Conservation (phyloP, 2,797 vertebrate genomes). For the Cichlasoma orientale region DNA sequence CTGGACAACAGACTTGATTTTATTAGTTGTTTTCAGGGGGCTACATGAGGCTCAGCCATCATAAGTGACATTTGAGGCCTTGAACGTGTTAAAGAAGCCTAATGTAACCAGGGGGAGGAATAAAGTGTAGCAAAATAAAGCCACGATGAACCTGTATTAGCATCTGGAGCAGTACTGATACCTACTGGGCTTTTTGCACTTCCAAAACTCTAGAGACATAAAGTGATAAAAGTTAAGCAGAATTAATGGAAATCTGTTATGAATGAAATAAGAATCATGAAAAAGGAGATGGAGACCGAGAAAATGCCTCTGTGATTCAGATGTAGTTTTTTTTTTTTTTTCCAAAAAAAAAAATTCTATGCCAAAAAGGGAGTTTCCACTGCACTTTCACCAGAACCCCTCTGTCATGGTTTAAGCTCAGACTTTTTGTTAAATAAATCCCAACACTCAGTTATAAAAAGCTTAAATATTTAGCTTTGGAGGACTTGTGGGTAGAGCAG, state of each 20-base stretch:
- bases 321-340: neutral
- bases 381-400: constrained; percentile 31
- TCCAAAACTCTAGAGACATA: neutral
- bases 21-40: constrained; percentile 27
- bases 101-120: constrained; percentile 6
- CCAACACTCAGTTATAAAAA: constrained; percentile 60
- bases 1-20: constrained; percentile 18
- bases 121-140: constrained; percentile 24
- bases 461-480: constrained; percentile 81
- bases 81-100: neutral
- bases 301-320: constrained; percentile 1
- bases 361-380: constrained; percentile 23
- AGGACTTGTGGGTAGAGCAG: constrained; percentile 34
- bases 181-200: neutral
- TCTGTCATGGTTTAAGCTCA: constrained; percentile 60
- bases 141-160: constrained; percentile 11
- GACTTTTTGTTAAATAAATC: constrained; percentile 75
- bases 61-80: constrained; percentile 18
- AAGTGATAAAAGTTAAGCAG: neutral
- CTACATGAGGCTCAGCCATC: constrained; percentile 1
- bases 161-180: neutral
- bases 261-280: neutral
- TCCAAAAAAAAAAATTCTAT: neutral
- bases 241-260: neutral
- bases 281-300: neutral